Evolutionary conservation across 2,888 invertebrate genomes (phyloP).

Genomic region (Zonitis immaculata): DNA sequence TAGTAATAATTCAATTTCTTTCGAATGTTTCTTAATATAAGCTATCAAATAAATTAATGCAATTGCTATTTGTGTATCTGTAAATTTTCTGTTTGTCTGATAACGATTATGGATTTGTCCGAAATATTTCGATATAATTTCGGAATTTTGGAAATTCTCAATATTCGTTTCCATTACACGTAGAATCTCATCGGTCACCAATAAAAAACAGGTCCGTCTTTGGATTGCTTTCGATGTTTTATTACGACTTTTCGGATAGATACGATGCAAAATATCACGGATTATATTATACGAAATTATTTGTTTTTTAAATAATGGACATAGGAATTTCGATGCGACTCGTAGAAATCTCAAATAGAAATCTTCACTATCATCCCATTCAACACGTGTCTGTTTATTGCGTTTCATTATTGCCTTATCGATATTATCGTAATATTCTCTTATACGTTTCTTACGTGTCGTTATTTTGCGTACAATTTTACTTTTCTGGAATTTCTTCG

Average conservation of each 20-base stretch:
- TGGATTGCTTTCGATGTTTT: constrained; percentile 68
- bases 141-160: constrained; percentile 25
- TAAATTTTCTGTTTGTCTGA: constrained; percentile 5
- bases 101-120: constrained; percentile 12
- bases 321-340: constrained; percentile 57
- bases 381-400: constrained; percentile 50
- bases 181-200: constrained; percentile 8
- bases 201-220: constrained; percentile 59
- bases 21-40: constrained; percentile 26
- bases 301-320: constrained; percentile 47
- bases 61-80: constrained; percentile 16
- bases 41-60: constrained; percentile 32
- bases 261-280: constrained; percentile 55
- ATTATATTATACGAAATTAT: constrained; percentile 49
- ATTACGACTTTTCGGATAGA: constrained; percentile 52
- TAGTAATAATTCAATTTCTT: constrained; percentile 27
- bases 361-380: constrained; percentile 67
- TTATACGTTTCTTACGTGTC: constrained; percentile 12
- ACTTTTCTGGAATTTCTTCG: constrained; percentile 8
- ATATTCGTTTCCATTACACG: constrained; percentile 13
- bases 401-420: constrained; percentile 59
- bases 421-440: constrained; percentile 54
- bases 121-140: constrained; percentile 27
- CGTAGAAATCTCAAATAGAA: constrained; percentile 63
- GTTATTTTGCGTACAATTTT: constrained; percentile 21